A percentile compares a stretch with the other conserved stretches of the same genome.
These are phyloP conservation scores for Trachops cirrhosus DNA, from an alignment of 2,797 vertebrate genomes.

Conservation along the genomic window DNA sequence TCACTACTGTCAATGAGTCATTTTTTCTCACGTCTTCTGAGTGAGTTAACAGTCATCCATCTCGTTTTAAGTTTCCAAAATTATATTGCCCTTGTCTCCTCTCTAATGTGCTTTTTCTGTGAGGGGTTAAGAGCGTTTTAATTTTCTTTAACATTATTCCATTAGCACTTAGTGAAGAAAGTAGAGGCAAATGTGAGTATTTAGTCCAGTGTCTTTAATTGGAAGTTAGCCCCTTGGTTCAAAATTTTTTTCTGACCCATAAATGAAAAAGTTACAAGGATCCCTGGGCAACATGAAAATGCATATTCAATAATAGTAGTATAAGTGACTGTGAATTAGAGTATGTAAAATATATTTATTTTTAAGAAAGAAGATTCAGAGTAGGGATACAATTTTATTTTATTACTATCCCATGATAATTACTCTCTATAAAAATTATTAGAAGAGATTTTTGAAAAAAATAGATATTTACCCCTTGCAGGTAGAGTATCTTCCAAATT, in stretches of 20 bases:
- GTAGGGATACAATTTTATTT: neutral
- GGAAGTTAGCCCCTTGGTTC: neutral
- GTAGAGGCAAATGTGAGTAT: neutral
- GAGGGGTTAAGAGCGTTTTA: neutral
- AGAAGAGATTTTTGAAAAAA: neutral
- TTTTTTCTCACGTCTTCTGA: conserved; percentile 28
- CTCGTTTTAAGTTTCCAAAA: conserved; percentile 9
- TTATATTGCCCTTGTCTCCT: neutral
- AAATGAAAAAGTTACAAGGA: neutral
- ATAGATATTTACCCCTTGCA: neutral
- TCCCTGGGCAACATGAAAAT: neutral
- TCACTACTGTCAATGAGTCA: neutral
- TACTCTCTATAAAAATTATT: neutral
- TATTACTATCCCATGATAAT: neutral
- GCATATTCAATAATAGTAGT: neutral
- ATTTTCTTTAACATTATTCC: conserved; percentile 25
- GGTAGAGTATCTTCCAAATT: conserved; percentile 43
- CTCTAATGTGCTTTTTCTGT: neutral
- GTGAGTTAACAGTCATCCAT: neutral
- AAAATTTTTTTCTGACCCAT: neutral
- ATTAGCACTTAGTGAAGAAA: conserved; percentile 7
- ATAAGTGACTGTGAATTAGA: neutral
- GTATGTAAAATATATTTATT: neutral
- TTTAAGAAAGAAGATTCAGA: neutral
- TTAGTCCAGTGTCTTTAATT: conserved; percentile 1